phyloP scores from a whole-genome alignment of 2,888 invertebrate species.

The Synanthedon vespiformis region DNA sequence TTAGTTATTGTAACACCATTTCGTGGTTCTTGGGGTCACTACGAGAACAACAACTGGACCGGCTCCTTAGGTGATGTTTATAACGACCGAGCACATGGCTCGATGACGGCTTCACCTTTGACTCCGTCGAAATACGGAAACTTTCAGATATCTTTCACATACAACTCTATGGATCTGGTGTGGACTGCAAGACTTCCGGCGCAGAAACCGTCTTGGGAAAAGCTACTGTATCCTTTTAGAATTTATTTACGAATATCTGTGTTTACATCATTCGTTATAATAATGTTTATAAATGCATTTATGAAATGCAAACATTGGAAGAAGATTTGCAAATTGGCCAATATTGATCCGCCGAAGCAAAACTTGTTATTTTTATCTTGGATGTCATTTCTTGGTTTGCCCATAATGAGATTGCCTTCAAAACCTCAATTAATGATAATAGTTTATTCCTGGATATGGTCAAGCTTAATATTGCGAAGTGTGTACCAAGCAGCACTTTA shows the following conservation, averaged over 20 bases:
- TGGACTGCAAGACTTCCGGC: slow-evolving; percentile 42
- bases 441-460: slow-evolving; percentile 37
- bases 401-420: slow-evolving; percentile 22
- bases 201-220: slow-evolving; percentile 33
- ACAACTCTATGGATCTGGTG: slow-evolving; percentile 22
- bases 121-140: slow-evolving; percentile 30
- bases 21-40: slow-evolving; percentile 42
- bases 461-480: slow-evolving; percentile 30
- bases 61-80: slow-evolving; percentile 49
- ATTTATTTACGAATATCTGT: slow-evolving; percentile 25
- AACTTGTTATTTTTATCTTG: slow-evolving; percentile 39
- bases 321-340: slow-evolving; percentile 6
- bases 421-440: slow-evolving; percentile 19
- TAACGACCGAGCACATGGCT: slow-evolving; percentile 41
- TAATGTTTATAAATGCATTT: slow-evolving; percentile 18
- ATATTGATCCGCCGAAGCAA: slow-evolving; percentile 19
- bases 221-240: slow-evolving; percentile 39
- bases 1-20: slow-evolving; percentile 29
- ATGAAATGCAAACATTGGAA: no score
- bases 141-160: slow-evolving; percentile 40
- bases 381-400: slow-evolving; percentile 33
- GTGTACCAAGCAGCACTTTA: slow-evolving; percentile 38
- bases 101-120: slow-evolving; percentile 45
- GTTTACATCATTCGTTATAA: slow-evolving; percentile 20
- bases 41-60: slow-evolving; percentile 37